Evolutionary conservation across 2,113 vertebrate genomes (phyloP).

Genomic region (Laticauda colubrina): DNA sequence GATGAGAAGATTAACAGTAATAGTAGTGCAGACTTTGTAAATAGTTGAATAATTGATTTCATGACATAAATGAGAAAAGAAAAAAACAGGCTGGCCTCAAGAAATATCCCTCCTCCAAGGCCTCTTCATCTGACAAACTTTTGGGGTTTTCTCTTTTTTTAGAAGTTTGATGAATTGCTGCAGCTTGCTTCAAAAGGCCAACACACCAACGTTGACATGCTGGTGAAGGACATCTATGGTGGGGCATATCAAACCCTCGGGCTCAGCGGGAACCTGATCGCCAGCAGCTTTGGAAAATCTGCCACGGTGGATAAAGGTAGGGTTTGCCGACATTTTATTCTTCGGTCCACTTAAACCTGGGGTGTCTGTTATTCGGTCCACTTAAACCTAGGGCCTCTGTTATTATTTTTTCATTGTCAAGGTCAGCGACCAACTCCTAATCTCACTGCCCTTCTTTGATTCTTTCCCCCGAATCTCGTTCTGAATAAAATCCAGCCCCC

Average conservation of each 20-base stretch:
- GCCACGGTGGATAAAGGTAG: conserved; percentile 91
- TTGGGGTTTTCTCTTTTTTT: background rate
- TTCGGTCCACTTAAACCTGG: background rate
- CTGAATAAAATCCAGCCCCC: background rate
- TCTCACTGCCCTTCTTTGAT: background rate
- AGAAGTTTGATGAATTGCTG: conserved; percentile 96
- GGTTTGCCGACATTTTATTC: accelerated
- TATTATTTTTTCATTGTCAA: background rate
- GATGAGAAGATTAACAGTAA: no score
- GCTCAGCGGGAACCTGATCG: conserved; percentile 92
- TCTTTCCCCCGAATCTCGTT: background rate
- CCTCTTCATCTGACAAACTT: background rate
- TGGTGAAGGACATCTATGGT: conserved; percentile 96
- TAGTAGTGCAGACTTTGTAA: no score
- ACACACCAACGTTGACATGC: conserved; percentile 94
- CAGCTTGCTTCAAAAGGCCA: conserved; percentile 92
- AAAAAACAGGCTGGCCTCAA: background rate
- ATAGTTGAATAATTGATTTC: no score
- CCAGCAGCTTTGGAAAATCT: conserved; percentile 96
- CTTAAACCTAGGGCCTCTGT: background rate
- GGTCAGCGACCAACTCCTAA: background rate
- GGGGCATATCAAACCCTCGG: conserved; percentile 90
- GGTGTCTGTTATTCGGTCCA: background rate
- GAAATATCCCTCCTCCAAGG: background rate
- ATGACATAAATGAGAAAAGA: no score